phyloP scores from a whole-genome alignment of 2,113 vertebrate genomes.

The Australoheros scitulus region DNA sequence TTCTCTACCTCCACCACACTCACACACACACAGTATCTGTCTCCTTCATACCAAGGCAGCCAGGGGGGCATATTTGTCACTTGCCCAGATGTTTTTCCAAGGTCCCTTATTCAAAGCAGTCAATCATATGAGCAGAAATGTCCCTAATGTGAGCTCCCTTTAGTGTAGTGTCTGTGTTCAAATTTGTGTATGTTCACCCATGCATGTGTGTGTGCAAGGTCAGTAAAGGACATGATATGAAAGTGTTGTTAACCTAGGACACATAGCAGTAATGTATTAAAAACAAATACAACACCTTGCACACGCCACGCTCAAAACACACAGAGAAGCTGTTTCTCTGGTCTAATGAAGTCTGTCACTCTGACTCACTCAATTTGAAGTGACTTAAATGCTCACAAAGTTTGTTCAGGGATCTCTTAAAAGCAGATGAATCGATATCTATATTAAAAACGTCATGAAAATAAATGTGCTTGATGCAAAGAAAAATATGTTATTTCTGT shows the following conservation, averaged over 20 bases:
- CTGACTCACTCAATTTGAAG: constrained; percentile 9
- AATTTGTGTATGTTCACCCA: constrained; percentile 19
- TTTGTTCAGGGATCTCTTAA: constrained; percentile 2
- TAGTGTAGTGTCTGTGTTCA: constrained; percentile 23
- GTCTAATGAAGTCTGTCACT: constrained; percentile 53
- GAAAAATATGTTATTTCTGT: background rate
- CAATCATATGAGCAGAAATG: constrained; percentile 70
- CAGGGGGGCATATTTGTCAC: constrained; percentile 69
- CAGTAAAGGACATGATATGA: constrained; percentile 62
- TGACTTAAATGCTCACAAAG: background rate
- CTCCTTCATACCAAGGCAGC: constrained; percentile 62
- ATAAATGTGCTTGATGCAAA: background rate
- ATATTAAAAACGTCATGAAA: background rate
- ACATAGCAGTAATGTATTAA: constrained; percentile 55
- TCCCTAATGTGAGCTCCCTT: constrained; percentile 66
- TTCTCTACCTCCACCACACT: background rate
- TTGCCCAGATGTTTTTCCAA: constrained; percentile 77
- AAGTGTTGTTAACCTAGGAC: constrained; percentile 57
- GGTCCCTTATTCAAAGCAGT: constrained; percentile 72
- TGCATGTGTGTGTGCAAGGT: constrained; percentile 51
- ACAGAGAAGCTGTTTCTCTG: constrained; percentile 24
- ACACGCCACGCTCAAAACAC: constrained; percentile 10
- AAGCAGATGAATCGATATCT: background rate
- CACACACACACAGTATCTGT: constrained; percentile 36
- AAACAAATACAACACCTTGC: constrained; percentile 30